Evolutionary conservation across 2,113 vertebrate genomes (phyloP), one percentile per base, ranked within the genome.

Genomic region (Lepus europaeus): DNA sequence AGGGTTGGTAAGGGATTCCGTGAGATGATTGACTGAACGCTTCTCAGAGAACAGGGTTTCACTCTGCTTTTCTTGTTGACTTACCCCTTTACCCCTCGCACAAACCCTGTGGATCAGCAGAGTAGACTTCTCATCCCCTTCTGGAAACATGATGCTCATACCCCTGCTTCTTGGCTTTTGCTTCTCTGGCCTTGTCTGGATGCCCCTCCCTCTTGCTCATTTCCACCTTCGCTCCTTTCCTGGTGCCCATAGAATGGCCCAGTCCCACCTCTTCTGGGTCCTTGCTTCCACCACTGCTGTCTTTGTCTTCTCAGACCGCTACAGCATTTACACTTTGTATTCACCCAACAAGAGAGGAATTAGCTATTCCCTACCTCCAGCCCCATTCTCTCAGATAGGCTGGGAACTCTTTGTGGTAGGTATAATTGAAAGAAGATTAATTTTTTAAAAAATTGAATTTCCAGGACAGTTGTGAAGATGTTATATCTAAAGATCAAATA

Each of bases 401-500:
- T 91, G 63, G 27, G 72, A 66, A 68, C 20, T 81, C 64, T 77
- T 78, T 53, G 70, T 73, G 63, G 63, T 14, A 70, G 19, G 7
- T 39, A 25, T 56, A 77, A 68, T 22, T 76, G 72, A 25, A 93
- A n/a, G 9, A 89, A 53, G 25, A 64, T 70, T 64, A 94, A 68
- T 36, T 49, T 56, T 78, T 94, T 77, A 19, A 70, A 68, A 86
- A 64, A 9, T 33, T 56, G 76, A 51, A 82, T 73, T 89, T 74
- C 49, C 13, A 87, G 51, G 10, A 82, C 45, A 63, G 49, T 88
- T 85, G 74, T 49, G 25, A 85, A 27, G 29, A 72, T 82, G 81
- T 68, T 51, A 20, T 81, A 82, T 94, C 78, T 94, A 78, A 89
- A 66, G 20, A 63, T 93, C 23, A 25, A 39, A 2, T 14, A 27